Evolutionary conservation across 1,140 invertebrate species (phyloP).

Genomic region (Micrasema longulum): DNA sequence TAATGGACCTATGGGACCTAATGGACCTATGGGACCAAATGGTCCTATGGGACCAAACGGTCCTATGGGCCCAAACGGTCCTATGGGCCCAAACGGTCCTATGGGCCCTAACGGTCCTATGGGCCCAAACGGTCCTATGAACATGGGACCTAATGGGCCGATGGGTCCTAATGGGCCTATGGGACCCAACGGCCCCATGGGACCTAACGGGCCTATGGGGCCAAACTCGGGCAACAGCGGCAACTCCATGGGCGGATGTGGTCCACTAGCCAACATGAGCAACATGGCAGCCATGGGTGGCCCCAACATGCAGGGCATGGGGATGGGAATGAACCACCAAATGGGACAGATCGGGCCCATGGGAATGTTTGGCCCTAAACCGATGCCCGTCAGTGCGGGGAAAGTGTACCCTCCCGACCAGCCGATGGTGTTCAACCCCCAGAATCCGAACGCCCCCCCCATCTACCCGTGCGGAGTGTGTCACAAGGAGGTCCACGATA

Average conservation of each 20-base stretch:
- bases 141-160: slow-evolving; percentile 67
- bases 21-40: slow-evolving; percentile 68
- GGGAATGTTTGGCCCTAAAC: slow-evolving; percentile 74
- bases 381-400: slow-evolving; percentile 90
- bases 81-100: slow-evolving; percentile 67
- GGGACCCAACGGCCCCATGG: slow-evolving; percentile 69
- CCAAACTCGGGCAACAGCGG: slow-evolving; percentile 66
- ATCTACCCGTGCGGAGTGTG: slow-evolving; percentile 97
- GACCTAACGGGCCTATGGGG: slow-evolving; percentile 62
- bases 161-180: slow-evolving; percentile 70
- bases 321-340: slow-evolving; percentile 68
- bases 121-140: slow-evolving; percentile 69
- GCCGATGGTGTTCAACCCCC: slow-evolving; percentile 97
- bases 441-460: slow-evolving; percentile 97
- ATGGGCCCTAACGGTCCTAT: slow-evolving; percentile 70
- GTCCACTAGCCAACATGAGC: slow-evolving; percentile 72
- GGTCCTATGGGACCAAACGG: slow-evolving; percentile 68
- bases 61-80: slow-evolving; percentile 68
- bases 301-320: slow-evolving; percentile 71
- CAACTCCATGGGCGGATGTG: slow-evolving; percentile 70
- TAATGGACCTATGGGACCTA: slow-evolving; percentile 68
- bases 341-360: slow-evolving; percentile 72
- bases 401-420: slow-evolving; percentile 96
- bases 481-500: slow-evolving; percentile 98
- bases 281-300: slow-evolving; percentile 72